These are phyloP conservation scores for Pristis pectinata DNA, from an alignment of 2,797 vertebrate species.

Conservation along the genomic window DNA sequence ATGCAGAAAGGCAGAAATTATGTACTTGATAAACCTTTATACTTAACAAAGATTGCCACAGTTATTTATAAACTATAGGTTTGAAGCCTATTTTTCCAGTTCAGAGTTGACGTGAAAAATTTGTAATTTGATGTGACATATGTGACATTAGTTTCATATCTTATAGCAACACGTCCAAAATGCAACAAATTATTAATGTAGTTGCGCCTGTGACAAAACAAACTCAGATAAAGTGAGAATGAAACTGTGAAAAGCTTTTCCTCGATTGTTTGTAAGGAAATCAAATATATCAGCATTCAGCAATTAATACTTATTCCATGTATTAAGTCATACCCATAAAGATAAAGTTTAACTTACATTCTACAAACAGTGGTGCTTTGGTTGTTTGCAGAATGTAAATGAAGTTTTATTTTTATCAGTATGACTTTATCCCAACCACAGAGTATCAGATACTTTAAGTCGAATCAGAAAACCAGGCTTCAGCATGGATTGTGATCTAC, in stretches of 20 bases:
- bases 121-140: not conserved
- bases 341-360: not conserved
- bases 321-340: not conserved
- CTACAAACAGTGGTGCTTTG: not conserved
- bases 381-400: not conserved
- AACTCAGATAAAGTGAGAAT: not conserved
- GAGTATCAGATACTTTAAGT: not conserved
- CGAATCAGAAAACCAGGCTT: too few relatives aligned
- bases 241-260: not conserved
- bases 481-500: not conserved
- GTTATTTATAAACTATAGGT: not conserved
- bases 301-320: not conserved
- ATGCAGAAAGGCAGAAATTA: not conserved
- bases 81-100: not conserved
- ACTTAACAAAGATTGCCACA: not conserved
- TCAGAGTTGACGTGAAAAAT: slow-evolving; percentile 15
- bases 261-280: not conserved
- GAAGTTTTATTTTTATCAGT: not conserved
- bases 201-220: not conserved
- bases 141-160: not conserved
- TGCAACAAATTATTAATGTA: slow-evolving; percentile 18
- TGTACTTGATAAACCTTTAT: too few relatives aligned
- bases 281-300: not conserved
- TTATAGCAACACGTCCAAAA: not conserved
- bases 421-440: not conserved